Base-by-base conservation (phyloP, 35 echinoderm and acorn worm species). In the Hemicentrotus pulcherrimus region DNA sequence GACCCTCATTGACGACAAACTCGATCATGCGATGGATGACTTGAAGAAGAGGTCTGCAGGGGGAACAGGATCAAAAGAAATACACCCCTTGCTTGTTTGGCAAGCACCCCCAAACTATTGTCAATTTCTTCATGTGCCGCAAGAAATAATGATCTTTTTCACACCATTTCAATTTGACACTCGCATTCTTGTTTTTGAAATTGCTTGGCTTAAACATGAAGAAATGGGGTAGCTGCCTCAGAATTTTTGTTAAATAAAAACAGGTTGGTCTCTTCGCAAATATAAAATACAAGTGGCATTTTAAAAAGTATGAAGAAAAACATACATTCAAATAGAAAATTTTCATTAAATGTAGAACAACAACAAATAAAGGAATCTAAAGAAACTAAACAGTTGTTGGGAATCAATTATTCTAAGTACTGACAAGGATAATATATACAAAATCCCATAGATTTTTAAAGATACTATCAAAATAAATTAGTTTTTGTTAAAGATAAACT, bases 1-100 rank as follows among this genome's bases (percentile, higher is more conserved):
- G 98, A 31, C 98, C 98, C 97, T 99, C 98, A 28, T 97, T 96
- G 50, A 99, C 96, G 94, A 99, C 98, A 97, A 99, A 99, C 94
- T 99, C 98, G 78, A 98, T 97, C 98, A 99, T 98, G 10, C 98
- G 98, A 92, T 99, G 98, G 70, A 99, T 96, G 15, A 97, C 86
- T 52, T 98, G 97, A 5, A 99, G 95, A 58, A 99, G 55, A 4
- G 98, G 95, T 95, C 98, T 99, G 97, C 46, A 58, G 46, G 28
- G 48, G 45, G 16, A 93, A 58, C 13, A 16, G 45, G 91, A 31
- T 18, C n/a, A 93, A 93, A 95, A 99, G 88, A 99, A 65, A 96
- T 48, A 94, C 59, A 95, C 70, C 92, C 61, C 92, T 94, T 94
- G 94, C 86, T 96, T 96, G 46, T 94, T 88, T 47, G 85, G 58